Evolutionary conservation across 2,113 vertebrate genomes (phyloP).

Genomic region (Phylloscopus whistleri): DNA sequence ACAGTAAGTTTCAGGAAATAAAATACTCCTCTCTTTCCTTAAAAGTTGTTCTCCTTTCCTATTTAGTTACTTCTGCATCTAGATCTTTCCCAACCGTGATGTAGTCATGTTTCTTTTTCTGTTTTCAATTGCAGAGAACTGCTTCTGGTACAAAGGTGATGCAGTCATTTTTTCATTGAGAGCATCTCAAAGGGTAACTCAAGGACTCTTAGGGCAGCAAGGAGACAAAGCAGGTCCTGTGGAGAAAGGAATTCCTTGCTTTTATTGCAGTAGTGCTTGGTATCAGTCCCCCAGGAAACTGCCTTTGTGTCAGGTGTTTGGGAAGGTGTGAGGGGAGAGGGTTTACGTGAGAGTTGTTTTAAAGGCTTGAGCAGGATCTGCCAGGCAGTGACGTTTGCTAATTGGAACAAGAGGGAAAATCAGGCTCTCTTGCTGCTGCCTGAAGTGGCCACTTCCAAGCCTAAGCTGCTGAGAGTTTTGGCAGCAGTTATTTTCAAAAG

Average conservation of each 20-base stretch:
- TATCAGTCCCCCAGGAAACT: not conserved
- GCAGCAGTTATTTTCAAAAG: not conserved
- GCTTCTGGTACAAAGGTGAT: not conserved
- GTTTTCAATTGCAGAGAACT: not conserved
- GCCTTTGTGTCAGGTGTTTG: not conserved
- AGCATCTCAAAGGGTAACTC: not conserved
- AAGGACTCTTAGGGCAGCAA: not conserved
- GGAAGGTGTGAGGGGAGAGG: not conserved
- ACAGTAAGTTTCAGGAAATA: not conserved
- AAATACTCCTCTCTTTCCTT: not conserved
- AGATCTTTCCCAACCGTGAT: not conserved
- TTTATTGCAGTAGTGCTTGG: not conserved
- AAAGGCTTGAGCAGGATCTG: not conserved
- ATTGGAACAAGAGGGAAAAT: not conserved
- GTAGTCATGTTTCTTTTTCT: not conserved
- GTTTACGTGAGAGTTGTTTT: not conserved
- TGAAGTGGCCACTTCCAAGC: not conserved
- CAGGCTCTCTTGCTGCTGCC: not conserved
- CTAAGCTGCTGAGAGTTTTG: not conserved
- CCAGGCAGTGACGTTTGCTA: not conserved
- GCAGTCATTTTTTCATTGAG: not conserved
- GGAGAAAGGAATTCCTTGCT: not conserved
- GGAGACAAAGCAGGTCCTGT: not conserved
- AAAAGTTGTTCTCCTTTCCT: not conserved
- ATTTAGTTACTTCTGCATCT: not conserved